phyloP scores from a whole-genome alignment of 1,140 invertebrate species.

The Temnothorax curvispinosus region DNA sequence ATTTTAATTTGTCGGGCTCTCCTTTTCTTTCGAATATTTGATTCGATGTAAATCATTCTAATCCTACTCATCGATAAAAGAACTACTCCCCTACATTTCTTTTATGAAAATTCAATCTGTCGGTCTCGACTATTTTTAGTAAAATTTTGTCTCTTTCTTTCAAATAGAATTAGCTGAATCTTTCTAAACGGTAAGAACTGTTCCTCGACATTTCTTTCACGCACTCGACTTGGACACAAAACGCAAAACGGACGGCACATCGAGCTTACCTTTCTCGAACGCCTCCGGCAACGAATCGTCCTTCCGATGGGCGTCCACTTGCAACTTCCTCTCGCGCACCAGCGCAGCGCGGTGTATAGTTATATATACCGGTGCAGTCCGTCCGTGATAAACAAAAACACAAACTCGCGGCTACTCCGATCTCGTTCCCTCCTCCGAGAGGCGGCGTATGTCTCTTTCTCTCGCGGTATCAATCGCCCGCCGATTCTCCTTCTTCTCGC shows the following conservation, averaged over 20 bases:
- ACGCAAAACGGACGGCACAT: neutral
- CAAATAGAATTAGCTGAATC: no score
- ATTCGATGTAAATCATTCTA: no score
- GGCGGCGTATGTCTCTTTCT: conserved; percentile 20
- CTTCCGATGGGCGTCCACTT: conserved; percentile 34
- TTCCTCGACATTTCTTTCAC: no score
- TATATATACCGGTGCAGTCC: conserved; percentile 47
- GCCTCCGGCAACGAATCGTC: conserved; percentile 36
- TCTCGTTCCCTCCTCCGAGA: conserved; percentile 20
- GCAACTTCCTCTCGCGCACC: conserved; percentile 24
- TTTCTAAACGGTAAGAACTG: no score
- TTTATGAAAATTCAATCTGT: no score
- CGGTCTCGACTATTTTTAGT: neutral
- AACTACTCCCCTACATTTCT: no score
- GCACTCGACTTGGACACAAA: no score
- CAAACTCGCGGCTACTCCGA: conserved; percentile 64
- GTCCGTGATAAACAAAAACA: conserved; percentile 71
- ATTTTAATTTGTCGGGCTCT: neutral
- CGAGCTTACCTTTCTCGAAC: conserved; percentile 33
- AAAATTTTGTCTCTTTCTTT: neutral
- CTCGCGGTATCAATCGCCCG: conserved; percentile 62
- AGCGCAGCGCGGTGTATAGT: conserved; percentile 8
- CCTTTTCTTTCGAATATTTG: no score
- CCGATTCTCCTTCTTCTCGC: conserved; percentile 28
- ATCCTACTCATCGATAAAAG: no score